Percentiles rank a stretch among this genome's conserved stretches.
phyloP scores from a whole-genome alignment of 1,140 invertebrate species.

The Drosophila mauritiana region DNA sequence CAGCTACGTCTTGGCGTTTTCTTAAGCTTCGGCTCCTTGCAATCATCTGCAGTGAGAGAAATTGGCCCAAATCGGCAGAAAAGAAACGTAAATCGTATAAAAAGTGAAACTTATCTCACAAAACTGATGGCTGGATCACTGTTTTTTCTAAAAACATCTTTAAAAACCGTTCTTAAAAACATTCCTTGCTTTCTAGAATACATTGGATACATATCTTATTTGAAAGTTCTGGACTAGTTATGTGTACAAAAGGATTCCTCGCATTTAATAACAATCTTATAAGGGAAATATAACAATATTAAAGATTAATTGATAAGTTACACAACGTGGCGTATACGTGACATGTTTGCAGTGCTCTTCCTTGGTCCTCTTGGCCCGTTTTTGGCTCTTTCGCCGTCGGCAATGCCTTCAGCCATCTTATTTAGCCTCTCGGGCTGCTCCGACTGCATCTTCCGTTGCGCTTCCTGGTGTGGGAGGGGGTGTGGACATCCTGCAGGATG shows the following conservation, averaged over 20 bases:
- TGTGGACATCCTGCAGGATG: conserved; percentile 13
- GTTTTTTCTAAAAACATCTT: too few species aligned
- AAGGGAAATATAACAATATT: neutral
- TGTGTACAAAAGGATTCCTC: too few species aligned
- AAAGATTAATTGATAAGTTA: too few species aligned
- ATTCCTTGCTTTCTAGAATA: too few species aligned
- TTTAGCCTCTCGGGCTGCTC: neutral
- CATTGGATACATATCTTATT: too few species aligned
- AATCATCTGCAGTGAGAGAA: conserved; percentile 2
- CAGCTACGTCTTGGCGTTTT: conserved; percentile 20
- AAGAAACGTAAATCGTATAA: too few species aligned
- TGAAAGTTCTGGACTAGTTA: too few species aligned
- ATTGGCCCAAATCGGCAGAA: neutral
- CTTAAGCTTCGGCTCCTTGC: conserved; percentile 14
- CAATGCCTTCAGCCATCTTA: conserved; percentile 16
- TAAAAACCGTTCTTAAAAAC: too few species aligned
- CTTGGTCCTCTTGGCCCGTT: too few species aligned
- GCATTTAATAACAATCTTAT: too few species aligned
- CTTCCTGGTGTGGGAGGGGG: neutral
- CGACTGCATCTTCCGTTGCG: neutral
- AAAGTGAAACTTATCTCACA: too few species aligned
- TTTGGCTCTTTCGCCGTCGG: conserved; percentile 12
- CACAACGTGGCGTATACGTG: conserved; percentile 8
- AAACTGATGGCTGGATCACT: too few species aligned
- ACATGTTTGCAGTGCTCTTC: conserved; percentile 6